A percentile compares a stretch with the other conserved stretches of the same genome.
phyloP scores from a whole-genome alignment of 2,113 vertebrate genomes.

The Xenus cinereus region DNA sequence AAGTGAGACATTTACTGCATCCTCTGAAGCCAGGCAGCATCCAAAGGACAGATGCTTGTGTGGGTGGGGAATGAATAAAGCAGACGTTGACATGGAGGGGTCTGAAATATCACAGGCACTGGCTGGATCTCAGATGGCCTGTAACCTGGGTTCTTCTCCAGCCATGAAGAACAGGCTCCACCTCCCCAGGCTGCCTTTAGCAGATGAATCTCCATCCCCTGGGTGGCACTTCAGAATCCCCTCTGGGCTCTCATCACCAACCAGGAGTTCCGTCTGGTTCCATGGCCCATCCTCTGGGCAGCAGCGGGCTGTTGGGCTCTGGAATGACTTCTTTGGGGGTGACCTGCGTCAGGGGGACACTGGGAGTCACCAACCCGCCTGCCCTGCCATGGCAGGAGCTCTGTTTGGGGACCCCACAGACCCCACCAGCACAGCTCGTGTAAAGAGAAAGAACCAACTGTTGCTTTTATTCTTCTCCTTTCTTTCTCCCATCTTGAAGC shows the following conservation, averaged over 20 bases:
- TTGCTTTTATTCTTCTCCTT: not conserved
- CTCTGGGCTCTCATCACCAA: not conserved
- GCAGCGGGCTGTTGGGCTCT: not conserved
- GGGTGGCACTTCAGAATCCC: not conserved
- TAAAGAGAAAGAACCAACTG: not conserved
- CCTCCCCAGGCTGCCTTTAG: not conserved
- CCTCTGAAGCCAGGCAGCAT: not conserved
- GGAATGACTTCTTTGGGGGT: not conserved
- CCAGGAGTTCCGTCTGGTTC: not conserved
- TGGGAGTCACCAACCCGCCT: not conserved
- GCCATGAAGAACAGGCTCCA: not conserved
- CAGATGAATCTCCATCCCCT: not conserved
- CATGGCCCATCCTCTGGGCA: not conserved
- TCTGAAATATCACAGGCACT: not conserved
- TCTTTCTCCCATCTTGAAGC: conserved; percentile 35
- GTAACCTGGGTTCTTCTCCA: not conserved
- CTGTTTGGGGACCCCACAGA: not conserved
- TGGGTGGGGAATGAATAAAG: not conserved
- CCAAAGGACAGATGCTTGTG: not conserved
- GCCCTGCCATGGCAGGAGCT: not conserved
- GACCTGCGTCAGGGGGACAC: not conserved
- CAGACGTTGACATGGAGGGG: not conserved
- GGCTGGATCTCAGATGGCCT: not conserved
- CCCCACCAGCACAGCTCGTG: rapidly evolving
- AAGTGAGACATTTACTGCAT: not conserved